A percentile compares a stretch with the other conserved stretches of the same genome.
Evolutionary conservation across 2,888 invertebrate genomes (phyloP).

Genomic region (Cecidostiba fungosa): DNA sequence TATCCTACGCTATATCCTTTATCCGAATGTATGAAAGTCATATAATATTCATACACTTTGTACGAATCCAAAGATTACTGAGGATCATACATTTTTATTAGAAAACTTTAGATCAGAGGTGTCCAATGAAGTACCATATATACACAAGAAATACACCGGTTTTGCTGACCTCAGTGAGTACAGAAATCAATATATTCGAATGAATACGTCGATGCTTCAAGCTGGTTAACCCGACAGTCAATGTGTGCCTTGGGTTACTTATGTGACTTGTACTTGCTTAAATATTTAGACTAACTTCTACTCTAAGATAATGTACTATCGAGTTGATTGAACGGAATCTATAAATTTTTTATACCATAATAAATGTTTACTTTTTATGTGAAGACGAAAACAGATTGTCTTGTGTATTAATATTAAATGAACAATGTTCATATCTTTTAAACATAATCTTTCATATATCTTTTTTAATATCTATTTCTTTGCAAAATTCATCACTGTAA

Average conservation of each 20-base stretch:
- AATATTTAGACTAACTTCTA: background rate
- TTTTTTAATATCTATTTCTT: too few species aligned
- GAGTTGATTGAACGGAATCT: background rate
- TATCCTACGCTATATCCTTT: too few species aligned
- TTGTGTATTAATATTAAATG: background rate
- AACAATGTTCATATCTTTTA: background rate
- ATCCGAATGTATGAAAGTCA: background rate
- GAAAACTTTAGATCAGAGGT: slow-evolving; percentile 9
- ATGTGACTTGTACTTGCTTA: background rate
- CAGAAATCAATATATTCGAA: background rate
- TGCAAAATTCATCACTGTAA: too few species aligned
- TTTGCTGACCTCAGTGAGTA: background rate
- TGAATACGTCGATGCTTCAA: background rate
- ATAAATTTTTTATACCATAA: background rate
- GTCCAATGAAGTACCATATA: background rate
- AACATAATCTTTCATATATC: too few species aligned
- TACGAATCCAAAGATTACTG: background rate
- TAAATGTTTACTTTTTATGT: background rate
- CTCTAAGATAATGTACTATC: background rate
- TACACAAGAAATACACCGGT: background rate
- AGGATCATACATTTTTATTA: slow-evolving; percentile 14
- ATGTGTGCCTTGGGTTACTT: background rate
- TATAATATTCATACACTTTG: slow-evolving; percentile 9
- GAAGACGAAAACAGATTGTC: background rate
- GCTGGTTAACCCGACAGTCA: background rate